phyloP scores from a whole-genome alignment of 2,113 vertebrate species.

The Engraulis encrasicolus region DNA sequence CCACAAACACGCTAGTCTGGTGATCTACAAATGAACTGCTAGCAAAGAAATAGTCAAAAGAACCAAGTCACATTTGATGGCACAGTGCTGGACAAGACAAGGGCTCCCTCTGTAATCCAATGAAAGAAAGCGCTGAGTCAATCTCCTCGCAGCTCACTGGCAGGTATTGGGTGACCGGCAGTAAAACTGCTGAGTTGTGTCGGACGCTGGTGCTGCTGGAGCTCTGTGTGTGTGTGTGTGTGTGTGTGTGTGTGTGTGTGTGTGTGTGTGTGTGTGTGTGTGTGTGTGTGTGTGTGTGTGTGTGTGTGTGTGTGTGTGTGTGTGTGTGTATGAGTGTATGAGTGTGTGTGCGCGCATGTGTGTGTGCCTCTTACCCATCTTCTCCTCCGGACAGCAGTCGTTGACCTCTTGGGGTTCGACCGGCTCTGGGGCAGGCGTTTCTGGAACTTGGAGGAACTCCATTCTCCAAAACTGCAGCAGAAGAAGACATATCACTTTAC shows the following conservation, averaged over 20 bases:
- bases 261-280: neutral
- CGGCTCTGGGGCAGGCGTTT: constrained; percentile 93
- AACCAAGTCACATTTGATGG: neutral
- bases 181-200: constrained; percentile 5
- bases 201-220: neutral
- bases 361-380: constrained; percentile 80
- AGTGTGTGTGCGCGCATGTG: neutral
- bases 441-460: constrained; percentile 98
- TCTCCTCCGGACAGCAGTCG: constrained; percentile 89
- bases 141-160: neutral
- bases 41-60: too few species aligned
- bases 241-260: too few species aligned
- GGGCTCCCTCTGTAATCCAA: neutral
- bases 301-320: too few species aligned
- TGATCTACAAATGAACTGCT: neutral
- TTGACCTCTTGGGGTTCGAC: constrained; percentile 84
- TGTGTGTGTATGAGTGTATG: neutral
- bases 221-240: neutral
- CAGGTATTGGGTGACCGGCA: neutral
- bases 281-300: neutral
- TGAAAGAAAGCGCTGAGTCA: neutral
- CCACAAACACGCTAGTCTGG: neutral
- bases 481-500: neutral
- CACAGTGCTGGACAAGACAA: neutral
- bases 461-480: constrained; percentile 94